Evolutionary conservation across 2,888 invertebrate species (phyloP), one percentile per base, ranked within the genome.

Genomic region (Galerucella nymphaeae): DNA sequence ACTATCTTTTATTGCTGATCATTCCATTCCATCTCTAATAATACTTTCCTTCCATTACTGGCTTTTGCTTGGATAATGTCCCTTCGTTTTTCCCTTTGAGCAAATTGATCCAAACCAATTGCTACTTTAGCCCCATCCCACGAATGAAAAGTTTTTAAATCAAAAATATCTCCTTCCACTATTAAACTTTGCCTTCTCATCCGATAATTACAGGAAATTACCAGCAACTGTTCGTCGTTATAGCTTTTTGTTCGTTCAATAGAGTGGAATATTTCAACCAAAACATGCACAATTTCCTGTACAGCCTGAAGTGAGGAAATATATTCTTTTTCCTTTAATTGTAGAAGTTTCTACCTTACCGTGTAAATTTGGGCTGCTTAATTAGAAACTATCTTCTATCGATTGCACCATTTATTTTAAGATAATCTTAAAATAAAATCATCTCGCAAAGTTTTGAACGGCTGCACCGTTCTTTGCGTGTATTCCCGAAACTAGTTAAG

Each of bases 81-180:
- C 41, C n/a, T 62, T 62, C 38, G 69, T 74, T 69, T 68, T 66
- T 68, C 41, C 53, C 20, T 66, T 59, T 38, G 59, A 48, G 69
- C 57, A 71, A 66, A 66, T 61, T 66, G 50, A 57, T 61, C 48
- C 55, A 66, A 69, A 66, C 55, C 55, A 62, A 69, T 66, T 66
- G 57, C 57, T 50, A 55, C 62, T 69, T 58, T 63, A 30, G 58
- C 3, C 2, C 10, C 53, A 9, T 6, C n/a, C 16, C 6, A 18
- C 18, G 48, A n/a, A n/a, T 48, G 48, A n/a, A 53, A 53, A 53
- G 11, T 53, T 53, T 53, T 18, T 9, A 53, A 53, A 53, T 53
- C 3, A 2, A 53, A 53, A 53, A 16, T 53, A 53, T 53, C 16
- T 53, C 18, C 18, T 53, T 53, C 2, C 53, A 18, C 53, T 53